Conservation (phyloP, 1,140 invertebrate genomes). For the Heliconius nattereri region DNA sequence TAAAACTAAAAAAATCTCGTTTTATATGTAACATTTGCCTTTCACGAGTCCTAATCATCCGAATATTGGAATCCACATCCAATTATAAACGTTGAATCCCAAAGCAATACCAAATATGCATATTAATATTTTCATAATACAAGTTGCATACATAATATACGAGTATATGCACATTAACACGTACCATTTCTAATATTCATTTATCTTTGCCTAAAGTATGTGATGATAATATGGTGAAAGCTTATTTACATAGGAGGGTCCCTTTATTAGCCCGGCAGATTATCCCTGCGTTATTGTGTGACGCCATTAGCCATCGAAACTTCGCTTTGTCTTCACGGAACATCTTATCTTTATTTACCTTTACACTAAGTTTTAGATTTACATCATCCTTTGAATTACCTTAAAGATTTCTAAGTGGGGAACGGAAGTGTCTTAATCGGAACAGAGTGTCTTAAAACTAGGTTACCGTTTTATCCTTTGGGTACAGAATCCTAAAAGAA, state of each 20-base stretch:
- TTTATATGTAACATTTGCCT: no score
- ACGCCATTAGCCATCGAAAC: conserved; percentile 37
- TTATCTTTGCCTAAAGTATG: conserved; percentile 12
- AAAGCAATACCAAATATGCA: neutral
- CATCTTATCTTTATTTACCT: conserved; percentile 44
- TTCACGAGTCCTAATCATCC: no score
- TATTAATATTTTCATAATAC: neutral
- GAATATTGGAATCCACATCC: no score
- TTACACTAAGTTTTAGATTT: conserved; percentile 24
- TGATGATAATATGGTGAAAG: conserved; percentile 26
- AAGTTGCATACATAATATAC: neutral
- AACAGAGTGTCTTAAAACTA: no score
- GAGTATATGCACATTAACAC: neutral
- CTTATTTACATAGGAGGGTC: conserved; percentile 37
- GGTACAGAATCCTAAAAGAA: no score
- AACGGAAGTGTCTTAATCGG: no score
- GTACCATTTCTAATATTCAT: neutral
- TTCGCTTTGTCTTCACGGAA: conserved; percentile 43
- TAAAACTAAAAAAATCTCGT: no score
- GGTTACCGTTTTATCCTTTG: no score
- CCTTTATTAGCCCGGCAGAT: conserved; percentile 45
- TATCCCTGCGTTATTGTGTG: conserved; percentile 40
- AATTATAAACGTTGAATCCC: no score
- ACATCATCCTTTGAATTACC: conserved; percentile 9
- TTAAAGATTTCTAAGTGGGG: neutral